Evolutionary conservation across 2,888 invertebrate species (phyloP).

Genomic region (Yponomeuta cagnagella): DNA sequence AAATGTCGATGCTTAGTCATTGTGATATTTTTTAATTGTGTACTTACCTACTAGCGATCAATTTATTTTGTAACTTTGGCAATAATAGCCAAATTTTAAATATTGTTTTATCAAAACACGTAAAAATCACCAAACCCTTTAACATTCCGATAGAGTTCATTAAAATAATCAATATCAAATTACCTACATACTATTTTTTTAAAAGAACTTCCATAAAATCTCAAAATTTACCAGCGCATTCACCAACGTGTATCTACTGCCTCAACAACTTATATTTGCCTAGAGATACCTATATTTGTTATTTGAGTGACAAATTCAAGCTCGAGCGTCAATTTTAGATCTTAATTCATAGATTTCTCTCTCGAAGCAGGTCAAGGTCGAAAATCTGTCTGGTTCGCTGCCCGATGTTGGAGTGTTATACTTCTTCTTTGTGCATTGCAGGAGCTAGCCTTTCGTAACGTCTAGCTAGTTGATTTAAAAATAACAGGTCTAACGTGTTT

Average conservation of each 20-base stretch:
- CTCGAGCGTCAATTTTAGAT: conserved; percentile 22
- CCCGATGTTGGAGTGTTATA: conserved; percentile 14
- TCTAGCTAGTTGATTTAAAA: background rate
- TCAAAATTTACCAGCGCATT: background rate
- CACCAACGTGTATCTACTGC: background rate
- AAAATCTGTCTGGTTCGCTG: conserved; percentile 35
- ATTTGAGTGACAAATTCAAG: conserved; percentile 1
- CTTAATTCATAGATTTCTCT: conserved; percentile 62
- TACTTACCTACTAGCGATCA: too few species aligned
- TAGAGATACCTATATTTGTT: background rate
- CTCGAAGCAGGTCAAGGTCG: conserved; percentile 61
- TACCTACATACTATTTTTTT: too few species aligned
- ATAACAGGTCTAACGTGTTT: conserved; percentile 15
- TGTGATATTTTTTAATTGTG: too few species aligned
- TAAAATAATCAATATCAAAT: too few species aligned
- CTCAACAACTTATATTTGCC: background rate
- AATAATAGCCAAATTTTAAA: too few species aligned
- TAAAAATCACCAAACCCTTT: too few species aligned
- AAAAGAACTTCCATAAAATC: too few species aligned
- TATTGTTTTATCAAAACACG: too few species aligned
- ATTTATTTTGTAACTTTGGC: too few species aligned
- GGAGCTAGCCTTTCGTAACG: background rate
- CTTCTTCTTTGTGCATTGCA: background rate
- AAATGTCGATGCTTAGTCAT: too few species aligned
- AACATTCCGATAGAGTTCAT: too few species aligned